These are phyloP conservation scores for Campoplex capitator DNA, from an alignment of 2,888 invertebrate species.

Conservation along the genomic window DNA sequence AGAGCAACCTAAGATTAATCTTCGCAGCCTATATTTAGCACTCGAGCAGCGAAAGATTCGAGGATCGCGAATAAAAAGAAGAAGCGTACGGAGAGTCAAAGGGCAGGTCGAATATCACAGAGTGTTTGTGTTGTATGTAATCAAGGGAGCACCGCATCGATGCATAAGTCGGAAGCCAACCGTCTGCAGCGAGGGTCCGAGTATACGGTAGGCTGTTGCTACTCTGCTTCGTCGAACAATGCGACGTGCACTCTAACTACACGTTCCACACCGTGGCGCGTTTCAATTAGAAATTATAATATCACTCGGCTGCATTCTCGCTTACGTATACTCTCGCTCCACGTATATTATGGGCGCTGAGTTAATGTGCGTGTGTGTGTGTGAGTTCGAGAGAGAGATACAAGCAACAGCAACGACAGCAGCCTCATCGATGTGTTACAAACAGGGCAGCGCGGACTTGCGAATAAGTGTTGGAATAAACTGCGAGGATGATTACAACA, in stretches of 20 bases:
- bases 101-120: conserved; percentile 39
- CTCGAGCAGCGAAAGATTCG: background rate
- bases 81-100: conserved; percentile 15
- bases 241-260: conserved; percentile 51
- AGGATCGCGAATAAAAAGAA: background rate
- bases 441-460: conserved; percentile 41
- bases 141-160: conserved; percentile 57
- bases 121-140: conserved; percentile 45
- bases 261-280: conserved; percentile 66
- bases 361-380: background rate
- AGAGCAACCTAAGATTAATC: background rate
- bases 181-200: conserved; percentile 50
- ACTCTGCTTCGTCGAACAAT: conserved; percentile 56
- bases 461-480: conserved; percentile 13
- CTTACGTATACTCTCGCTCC: conserved; percentile 23
- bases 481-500: conserved; percentile 39
- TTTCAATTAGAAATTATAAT: conserved; percentile 68
- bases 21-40: background rate
- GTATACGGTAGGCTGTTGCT: conserved; percentile 29
- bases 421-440: conserved; percentile 42
- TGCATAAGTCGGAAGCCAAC: conserved; percentile 63
- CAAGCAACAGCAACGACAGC: conserved; percentile 21
- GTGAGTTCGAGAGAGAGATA: conserved; percentile 1
- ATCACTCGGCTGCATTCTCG: conserved; percentile 60
- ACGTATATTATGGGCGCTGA: conserved; percentile 15